These are phyloP conservation scores for Mus minutoides DNA, from an alignment of 2,797 vertebrate species.

Conservation along the genomic window DNA sequence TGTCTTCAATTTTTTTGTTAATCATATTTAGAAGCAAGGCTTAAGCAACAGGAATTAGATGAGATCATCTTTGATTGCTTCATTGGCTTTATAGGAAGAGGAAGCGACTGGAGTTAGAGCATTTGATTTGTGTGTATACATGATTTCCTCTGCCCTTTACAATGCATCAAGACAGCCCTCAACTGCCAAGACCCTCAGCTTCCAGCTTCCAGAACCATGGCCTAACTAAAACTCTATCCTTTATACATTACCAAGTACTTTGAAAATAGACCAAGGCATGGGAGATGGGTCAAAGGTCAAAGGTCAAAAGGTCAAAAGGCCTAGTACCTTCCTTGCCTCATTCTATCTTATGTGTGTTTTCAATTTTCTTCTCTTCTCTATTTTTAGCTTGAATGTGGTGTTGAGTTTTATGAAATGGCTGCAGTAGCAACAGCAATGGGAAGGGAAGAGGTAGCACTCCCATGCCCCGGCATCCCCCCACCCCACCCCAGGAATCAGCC, in stretches of 20 bases:
- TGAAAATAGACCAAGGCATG: not conserved
- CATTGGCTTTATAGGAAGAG: not conserved
- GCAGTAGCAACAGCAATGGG: too few relatives aligned
- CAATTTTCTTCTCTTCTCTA: not conserved
- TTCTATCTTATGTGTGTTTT: not conserved
- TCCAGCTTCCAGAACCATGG: not conserved
- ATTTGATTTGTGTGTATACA: not conserved
- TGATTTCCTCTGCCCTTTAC: not conserved
- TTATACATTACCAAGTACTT: not conserved
- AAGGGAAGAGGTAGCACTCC: not conserved
- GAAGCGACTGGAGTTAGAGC: not conserved
- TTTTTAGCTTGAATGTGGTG: constrained; percentile 34
- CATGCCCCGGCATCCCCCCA: too few relatives aligned
- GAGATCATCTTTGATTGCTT: not conserved
- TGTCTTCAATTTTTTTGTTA: not conserved
- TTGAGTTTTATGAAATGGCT: not conserved
- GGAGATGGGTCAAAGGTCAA: not conserved
- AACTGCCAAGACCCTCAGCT: not conserved
- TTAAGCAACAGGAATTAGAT: not conserved
- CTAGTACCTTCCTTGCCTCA: not conserved
- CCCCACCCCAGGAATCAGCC: too few relatives aligned
- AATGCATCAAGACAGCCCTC: not conserved
- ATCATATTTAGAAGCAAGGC: not conserved
- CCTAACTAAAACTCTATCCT: not conserved
- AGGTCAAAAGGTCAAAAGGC: not conserved